These are phyloP conservation scores for Tychaedon coryphoeus DNA, from an alignment of 2,113 vertebrate genomes.

Conservation along the genomic window DNA sequence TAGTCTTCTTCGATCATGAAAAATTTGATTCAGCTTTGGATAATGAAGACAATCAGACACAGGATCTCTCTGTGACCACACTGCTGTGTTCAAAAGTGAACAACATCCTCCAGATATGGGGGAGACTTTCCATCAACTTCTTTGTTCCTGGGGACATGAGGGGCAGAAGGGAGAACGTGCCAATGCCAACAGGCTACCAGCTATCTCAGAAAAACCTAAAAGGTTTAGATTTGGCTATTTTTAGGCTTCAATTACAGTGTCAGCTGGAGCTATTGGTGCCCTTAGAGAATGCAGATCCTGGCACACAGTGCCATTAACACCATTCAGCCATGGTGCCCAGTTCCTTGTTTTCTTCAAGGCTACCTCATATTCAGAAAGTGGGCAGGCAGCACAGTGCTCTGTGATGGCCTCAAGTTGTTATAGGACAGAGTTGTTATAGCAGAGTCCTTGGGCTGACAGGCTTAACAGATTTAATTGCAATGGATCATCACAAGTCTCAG, in stretches of 20 bases:
- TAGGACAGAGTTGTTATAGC: background rate
- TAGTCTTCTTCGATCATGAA: background rate
- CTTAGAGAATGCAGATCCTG: background rate
- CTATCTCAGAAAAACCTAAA: background rate
- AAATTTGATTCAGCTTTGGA: background rate
- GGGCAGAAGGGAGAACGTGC: background rate
- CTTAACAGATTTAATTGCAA: background rate
- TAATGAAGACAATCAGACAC: background rate
- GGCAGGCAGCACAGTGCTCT: background rate
- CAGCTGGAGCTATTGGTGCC: background rate
- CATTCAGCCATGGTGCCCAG: too few species aligned
- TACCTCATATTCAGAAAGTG: background rate
- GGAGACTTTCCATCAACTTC: background rate
- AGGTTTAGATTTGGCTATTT: rapidly evolving
- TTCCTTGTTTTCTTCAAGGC: background rate
- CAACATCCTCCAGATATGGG: background rate
- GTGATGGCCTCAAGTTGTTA: background rate
- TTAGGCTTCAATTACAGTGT: background rate
- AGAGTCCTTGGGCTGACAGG: background rate
- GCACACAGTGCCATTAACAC: background rate
- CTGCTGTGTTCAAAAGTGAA: background rate
- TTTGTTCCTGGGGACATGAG: background rate
- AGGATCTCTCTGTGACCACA: background rate
- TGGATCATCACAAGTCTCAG: background rate
- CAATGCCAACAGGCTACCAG: background rate